phyloP scores from a whole-genome alignment of 2,797 vertebrate genomes.

The Semotilus atromaculatus region DNA sequence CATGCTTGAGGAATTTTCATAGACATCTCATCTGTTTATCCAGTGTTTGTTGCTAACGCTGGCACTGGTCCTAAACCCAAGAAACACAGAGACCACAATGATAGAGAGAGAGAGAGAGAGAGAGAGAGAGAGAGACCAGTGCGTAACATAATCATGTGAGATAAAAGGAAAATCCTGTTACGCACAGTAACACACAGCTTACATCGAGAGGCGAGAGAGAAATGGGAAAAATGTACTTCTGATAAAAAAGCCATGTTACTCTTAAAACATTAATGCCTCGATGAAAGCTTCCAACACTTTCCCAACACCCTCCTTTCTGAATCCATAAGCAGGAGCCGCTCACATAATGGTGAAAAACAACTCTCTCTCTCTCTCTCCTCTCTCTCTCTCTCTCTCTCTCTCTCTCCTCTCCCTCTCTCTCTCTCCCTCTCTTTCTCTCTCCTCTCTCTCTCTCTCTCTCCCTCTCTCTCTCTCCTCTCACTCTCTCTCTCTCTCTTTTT shows the following conservation, averaged over 20 bases:
- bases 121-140: constrained; percentile 36
- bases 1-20: constrained; percentile 21
- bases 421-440: constrained; percentile 25
- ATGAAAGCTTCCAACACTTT: constrained; percentile 76
- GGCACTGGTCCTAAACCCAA: constrained; percentile 16
- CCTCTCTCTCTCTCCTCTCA: constrained; percentile 4
- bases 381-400: constrained; percentile 24
- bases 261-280: constrained; percentile 81
- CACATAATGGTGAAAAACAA: constrained; percentile 73
- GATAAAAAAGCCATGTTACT: constrained; percentile 79
- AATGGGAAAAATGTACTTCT: constrained; percentile 75
- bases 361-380: constrained; percentile 44
- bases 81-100: constrained; percentile 40
- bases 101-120: background rate
- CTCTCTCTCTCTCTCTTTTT: constrained; percentile 58
- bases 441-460: constrained; percentile 17
- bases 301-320: constrained; percentile 72
- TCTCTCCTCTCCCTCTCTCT: no score
- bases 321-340: constrained; percentile 69
- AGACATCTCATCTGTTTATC: constrained; percentile 11
- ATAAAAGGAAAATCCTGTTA: constrained; percentile 85
- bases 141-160: constrained; percentile 69
- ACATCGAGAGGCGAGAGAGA: constrained; percentile 74
- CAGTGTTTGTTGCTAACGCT: background rate
- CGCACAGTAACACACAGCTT: constrained; percentile 72